Percentiles rank a stretch among this genome's conserved stretches.
These are phyloP conservation scores for Doryteuthis pealeii DNA, from an alignment of 1,140 invertebrate species.

Conservation along the genomic window DNA sequence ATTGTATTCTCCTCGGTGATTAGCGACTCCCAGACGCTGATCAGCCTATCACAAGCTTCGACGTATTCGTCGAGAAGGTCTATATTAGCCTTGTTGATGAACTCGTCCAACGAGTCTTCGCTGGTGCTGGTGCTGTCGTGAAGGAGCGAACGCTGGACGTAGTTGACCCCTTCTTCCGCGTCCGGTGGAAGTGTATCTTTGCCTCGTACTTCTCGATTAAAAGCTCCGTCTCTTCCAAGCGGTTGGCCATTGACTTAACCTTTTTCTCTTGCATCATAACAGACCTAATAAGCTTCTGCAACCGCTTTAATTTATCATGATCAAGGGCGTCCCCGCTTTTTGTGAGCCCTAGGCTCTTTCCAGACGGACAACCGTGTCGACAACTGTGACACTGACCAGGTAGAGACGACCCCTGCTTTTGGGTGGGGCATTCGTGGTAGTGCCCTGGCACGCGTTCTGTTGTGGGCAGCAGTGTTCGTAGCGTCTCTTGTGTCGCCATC, in stretches of 20 bases:
- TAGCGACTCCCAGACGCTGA: background rate
- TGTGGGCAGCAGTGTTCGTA: slow-evolving; percentile 25
- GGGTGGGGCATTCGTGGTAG: slow-evolving; percentile 26
- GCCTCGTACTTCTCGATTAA: slow-evolving; percentile 77
- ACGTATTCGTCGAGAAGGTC: background rate
- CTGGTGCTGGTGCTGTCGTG: background rate
- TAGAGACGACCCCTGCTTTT: slow-evolving; percentile 12
- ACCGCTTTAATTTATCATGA: slow-evolving; percentile 29
- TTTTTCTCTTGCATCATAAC: slow-evolving; percentile 80
- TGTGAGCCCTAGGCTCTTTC: slow-evolving; percentile 15
- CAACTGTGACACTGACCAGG: slow-evolving; percentile 8
- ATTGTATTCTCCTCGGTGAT: background rate
- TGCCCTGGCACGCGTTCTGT: slow-evolving; percentile 30
- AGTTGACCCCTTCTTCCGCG: slow-evolving; percentile 76
- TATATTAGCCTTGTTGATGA: background rate
- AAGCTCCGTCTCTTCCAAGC: slow-evolving; percentile 73
- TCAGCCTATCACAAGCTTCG: background rate
- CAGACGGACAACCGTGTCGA: background rate
- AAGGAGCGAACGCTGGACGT: slow-evolving; percentile 73
- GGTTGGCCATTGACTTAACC: slow-evolving; percentile 72
- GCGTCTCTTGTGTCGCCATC: slow-evolving; percentile 33
- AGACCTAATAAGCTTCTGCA: slow-evolving; percentile 73
- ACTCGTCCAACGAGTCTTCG: background rate
- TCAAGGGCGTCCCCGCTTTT: slow-evolving; percentile 19
- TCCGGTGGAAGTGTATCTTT: slow-evolving; percentile 70